These are phyloP conservation scores for Flexamia atlantica DNA, from an alignment of 2,888 invertebrate species.

Conservation along the genomic window DNA sequence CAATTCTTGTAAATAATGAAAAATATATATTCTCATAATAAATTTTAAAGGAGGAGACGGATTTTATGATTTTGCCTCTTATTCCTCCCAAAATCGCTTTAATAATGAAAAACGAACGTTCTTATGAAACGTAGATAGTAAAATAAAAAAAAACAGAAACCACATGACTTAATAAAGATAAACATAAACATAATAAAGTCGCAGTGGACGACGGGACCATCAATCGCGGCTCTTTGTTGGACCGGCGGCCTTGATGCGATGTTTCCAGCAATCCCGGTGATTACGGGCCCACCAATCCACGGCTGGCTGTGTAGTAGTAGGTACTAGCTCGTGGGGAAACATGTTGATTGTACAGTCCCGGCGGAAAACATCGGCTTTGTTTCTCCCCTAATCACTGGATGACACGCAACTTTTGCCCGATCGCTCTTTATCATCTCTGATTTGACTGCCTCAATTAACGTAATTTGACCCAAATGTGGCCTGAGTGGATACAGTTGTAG, in stretches of 20 bases:
- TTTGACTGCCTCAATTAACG: slow-evolving; percentile 46
- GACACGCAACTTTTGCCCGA: slow-evolving; percentile 53
- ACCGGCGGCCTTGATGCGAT: not conserved
- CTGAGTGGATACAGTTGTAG: slow-evolving; percentile 38
- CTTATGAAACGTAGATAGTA: too few species aligned
- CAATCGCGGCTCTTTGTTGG: not conserved
- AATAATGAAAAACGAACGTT: too few species aligned
- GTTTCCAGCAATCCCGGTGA: slow-evolving; percentile 14
- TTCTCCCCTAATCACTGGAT: slow-evolving; percentile 25
- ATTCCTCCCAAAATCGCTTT: too few species aligned
- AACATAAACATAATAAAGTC: too few species aligned
- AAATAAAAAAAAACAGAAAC: too few species aligned
- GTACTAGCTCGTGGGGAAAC: slow-evolving; percentile 20
- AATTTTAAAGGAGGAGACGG: too few species aligned
- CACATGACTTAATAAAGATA: too few species aligned
- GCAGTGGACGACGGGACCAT: too few species aligned
- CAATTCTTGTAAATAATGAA: too few species aligned
- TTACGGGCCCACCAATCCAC: slow-evolving; percentile 14
- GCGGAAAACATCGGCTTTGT: slow-evolving; percentile 49
- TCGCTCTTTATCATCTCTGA: slow-evolving; percentile 52
- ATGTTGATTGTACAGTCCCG: slow-evolving; percentile 40
- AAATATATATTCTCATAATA: too few species aligned
- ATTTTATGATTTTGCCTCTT: too few species aligned
- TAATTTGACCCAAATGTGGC: slow-evolving; percentile 42
- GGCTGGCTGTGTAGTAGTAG: not conserved